Evolutionary conservation across 2,797 vertebrate species (phyloP).

Genomic region (Telmatherina bonti): DNA sequence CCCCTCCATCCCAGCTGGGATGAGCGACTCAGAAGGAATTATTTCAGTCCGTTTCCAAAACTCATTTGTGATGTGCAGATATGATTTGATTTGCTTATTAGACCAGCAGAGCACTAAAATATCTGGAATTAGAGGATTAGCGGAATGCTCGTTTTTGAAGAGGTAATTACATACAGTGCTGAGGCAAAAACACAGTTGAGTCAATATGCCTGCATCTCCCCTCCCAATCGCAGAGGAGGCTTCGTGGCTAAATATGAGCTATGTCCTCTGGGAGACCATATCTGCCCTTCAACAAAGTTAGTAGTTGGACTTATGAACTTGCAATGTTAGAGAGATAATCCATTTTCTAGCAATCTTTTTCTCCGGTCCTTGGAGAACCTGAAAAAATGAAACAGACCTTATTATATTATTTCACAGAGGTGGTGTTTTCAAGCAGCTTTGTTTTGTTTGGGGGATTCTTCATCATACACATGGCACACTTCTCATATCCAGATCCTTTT

Average conservation of each 20-base stretch:
- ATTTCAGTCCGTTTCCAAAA: conserved; percentile 79
- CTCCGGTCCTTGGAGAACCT: conserved; percentile 73
- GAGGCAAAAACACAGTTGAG: conserved; percentile 78
- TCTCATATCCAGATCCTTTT: conserved; percentile 75
- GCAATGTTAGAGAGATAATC: conserved; percentile 82
- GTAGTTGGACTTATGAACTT: conserved; percentile 84
- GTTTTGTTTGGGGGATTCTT: conserved; percentile 78
- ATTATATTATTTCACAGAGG: conserved; percentile 81
- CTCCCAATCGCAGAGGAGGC: conserved; percentile 81
- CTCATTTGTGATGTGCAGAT: conserved; percentile 84
- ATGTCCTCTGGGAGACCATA: conserved; percentile 76
- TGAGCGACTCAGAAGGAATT: conserved; percentile 79
- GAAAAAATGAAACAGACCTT: conserved; percentile 80
- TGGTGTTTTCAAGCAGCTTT: conserved; percentile 76
- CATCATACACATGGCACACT: conserved; percentile 65
- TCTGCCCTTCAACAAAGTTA: conserved; percentile 87
- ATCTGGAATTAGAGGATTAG: conserved; percentile 86
- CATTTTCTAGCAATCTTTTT: conserved; percentile 82
- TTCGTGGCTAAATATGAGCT: conserved; percentile 83
- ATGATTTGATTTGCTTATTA: conserved; percentile 86
- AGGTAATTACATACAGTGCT: conserved; percentile 81
- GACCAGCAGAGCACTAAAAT: conserved; percentile 83
- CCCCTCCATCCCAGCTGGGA: conserved; percentile 59
- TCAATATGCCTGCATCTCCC: conserved; percentile 80
- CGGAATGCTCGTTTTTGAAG: conserved; percentile 80